Conservation (phyloP, 2,113 vertebrate species). For the Corapipo altera region DNA sequence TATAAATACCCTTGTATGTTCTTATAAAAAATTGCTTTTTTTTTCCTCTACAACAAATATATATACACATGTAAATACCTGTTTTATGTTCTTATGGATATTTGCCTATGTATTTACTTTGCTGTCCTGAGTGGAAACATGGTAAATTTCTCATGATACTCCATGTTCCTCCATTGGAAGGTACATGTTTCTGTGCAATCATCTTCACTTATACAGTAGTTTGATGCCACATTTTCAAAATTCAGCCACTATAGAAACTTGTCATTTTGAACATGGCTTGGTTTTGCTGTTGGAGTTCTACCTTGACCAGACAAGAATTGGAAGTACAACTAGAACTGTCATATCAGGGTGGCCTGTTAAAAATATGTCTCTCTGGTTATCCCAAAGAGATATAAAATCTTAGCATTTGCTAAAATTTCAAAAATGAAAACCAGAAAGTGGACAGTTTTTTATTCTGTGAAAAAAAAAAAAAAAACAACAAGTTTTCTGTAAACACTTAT, state of each 20-base stretch:
- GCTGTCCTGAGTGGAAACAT: neutral
- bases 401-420: neutral
- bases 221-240: neutral
- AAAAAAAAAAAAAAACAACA: accelerated
- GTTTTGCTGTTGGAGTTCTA: neutral
- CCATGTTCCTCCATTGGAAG: neutral
- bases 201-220: neutral
- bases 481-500: neutral
- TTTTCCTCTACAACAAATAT: neutral
- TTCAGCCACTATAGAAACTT: neutral
- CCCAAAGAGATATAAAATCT: neutral
- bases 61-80: neutral
- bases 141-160: neutral
- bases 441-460: neutral
- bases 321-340: neutral
- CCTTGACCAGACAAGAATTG: neutral
- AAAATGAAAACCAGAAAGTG: neutral
- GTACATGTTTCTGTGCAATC: neutral
- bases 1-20: neutral
- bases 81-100: neutral
- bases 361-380: neutral
- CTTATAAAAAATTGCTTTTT: neutral
- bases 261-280: neutral
- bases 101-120: neutral
- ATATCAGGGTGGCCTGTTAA: neutral